These are phyloP conservation scores for Nasonia vitripennis DNA, from an alignment of 1,140 invertebrate species.

Conservation along the genomic window DNA sequence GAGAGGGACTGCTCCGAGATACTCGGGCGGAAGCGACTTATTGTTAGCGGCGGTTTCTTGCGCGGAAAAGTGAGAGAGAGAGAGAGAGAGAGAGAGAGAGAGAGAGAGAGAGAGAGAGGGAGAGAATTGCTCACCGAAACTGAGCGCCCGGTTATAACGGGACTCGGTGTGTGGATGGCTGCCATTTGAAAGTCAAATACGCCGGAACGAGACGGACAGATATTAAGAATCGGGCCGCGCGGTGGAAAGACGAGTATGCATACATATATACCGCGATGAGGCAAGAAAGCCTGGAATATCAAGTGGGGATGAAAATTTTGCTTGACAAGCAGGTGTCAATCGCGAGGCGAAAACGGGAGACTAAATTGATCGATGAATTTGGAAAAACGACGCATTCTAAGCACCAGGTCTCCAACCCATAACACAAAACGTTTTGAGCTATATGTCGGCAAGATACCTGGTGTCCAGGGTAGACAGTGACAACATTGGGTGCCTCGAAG, in stretches of 20 bases:
- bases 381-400: too few relatives aligned
- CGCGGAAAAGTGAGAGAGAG: neutral
- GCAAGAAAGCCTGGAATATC: neutral
- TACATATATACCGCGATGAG: neutral
- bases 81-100: neutral
- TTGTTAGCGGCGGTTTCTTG: conserved; percentile 14
- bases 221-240: neutral
- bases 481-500: too few relatives aligned
- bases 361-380: too few relatives aligned
- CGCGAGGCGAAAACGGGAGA: too few relatives aligned
- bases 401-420: too few relatives aligned
- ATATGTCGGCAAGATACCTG: too few relatives aligned
- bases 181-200: conserved; percentile 19
- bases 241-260: neutral
- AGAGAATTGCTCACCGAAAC: neutral
- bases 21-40: conserved; percentile 1
- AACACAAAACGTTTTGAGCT: too few relatives aligned
- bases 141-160: neutral
- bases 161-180: neutral
- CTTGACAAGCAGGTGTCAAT: too few relatives aligned
- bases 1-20: neutral
- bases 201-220: neutral
- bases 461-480: too few relatives aligned
- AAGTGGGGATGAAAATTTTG: neutral
- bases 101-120: neutral